Evolutionary conservation across 2,888 invertebrate species (phyloP), one percentile per base, ranked within the genome.

Genomic region (Trissoscelio sp.): DNA sequence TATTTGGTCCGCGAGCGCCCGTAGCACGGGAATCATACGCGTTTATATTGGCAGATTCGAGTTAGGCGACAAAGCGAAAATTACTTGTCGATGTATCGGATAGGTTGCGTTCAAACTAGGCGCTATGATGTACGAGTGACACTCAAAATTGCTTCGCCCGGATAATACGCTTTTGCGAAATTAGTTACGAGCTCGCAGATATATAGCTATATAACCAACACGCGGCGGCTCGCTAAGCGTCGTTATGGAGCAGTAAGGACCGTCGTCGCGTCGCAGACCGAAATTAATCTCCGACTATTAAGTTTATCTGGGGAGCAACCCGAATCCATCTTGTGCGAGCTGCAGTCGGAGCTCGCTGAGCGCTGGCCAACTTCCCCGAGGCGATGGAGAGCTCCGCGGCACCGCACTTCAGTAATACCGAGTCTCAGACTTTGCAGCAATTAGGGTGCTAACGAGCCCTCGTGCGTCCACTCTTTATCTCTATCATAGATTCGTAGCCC

Each of bases 241-340:
- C 75, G 72, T 73, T 72, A 75, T 48, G 51, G 72, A 79, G 75
- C 57, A 51, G 70, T 79, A 75, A 79, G 72, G 73, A 77, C 57
- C 66, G 67, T 82, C 82, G 77, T 67, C 79, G 74, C 64, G 79
- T 66, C 53, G 66, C 55, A 62, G 75, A 60, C 75, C 73, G 67
- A 80, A 88, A 88, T 88, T 88, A 87, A 85, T 83, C 85, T 83
- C 84, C 84, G 85, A 86, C 88, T 88, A 88, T 89, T 89, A 89
- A 88, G 87, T 89, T 89, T 89, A 88, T 89, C 89, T 88, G 66
- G 72, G 77, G 73, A 64, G 44, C 72, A 48, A 72, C 24, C 69
- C 46, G 73, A 79, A 75, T 75, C 60, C 79, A 75, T 82, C 75
- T 62, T 75, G 55, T 22, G 73, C 51, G 57, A 44, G 51, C 34